Base-by-base conservation (phyloP, 2,797 vertebrate genomes). In the Enteromius fasciolatus region DNA sequence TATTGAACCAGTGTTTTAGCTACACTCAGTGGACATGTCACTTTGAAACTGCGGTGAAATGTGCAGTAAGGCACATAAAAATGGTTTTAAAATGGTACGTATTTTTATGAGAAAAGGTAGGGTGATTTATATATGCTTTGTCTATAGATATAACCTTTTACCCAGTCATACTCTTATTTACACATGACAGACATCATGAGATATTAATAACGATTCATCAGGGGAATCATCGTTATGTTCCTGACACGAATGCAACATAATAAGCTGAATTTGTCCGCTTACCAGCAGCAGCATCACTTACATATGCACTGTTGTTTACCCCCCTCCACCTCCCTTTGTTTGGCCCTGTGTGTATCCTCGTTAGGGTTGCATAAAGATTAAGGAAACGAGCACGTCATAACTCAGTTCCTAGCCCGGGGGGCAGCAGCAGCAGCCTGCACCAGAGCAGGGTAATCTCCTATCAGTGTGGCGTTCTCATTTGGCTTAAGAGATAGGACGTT, bases 401-500 rank as follows among this genome's bases (percentile, higher is more conserved):
- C 93, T 91, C 91, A 91, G 92, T 93, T 92, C 88, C 90, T 90
- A 88, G 92, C 94, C 94, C 87, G 79, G 31, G 90, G 88, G 93
- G 59, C 59, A 63, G 70, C 70, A 67, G 69, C 90, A 88, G 89
- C 91, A 89, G 90, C 85, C 90, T 90, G 90, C 91, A 90, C 89
- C 86, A 92, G 92, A 92, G 91, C 91, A 89, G 90, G 92, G 93
- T 95, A 94, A 95, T 95, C 94, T 94, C 90, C 90, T 93, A 95
- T 95, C 94, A 93, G 92, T 92, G 92, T 91, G 92, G 90, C 87
- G 89, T 92, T 94, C 94, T 95, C 94, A 94, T 95, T 95, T 94
- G 93, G 93, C 92, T 94, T 94, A 93, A 92, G 92, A 94, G 93
- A 94, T 93, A 93, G 93, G 90, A 90, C 87, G 90, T 87, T 94